A percentile compares a stretch with the other conserved stretches of the same genome.
Evolutionary conservation across 1,140 invertebrate species (phyloP).

Genomic region (Caerostris darwini): DNA sequence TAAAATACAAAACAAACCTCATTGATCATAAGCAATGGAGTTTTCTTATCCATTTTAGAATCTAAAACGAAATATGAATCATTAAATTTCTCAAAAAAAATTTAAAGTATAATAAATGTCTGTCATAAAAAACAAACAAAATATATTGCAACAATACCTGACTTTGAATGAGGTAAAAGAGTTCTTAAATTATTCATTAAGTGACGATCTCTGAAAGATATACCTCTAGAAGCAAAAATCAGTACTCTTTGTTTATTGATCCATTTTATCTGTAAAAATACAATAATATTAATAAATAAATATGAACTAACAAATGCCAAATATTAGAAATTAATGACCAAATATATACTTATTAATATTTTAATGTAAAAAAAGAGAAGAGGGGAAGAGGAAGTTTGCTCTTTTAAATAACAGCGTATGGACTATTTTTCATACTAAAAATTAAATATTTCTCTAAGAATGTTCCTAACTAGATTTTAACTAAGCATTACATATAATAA

Average conservation of each 20-base stretch:
- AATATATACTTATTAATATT: too few relatives aligned
- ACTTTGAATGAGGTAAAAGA: slow-evolving; percentile 96
- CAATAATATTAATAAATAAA: neutral
- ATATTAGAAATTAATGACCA: too few relatives aligned
- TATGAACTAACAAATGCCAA: too few relatives aligned
- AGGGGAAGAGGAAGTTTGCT: too few relatives aligned
- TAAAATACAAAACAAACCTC: slow-evolving; percentile 82
- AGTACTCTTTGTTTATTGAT: slow-evolving; percentile 95
- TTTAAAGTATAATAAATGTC: slow-evolving; percentile 55
- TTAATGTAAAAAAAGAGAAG: too few relatives aligned
- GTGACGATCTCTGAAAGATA: slow-evolving; percentile 94
- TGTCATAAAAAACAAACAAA: neutral
- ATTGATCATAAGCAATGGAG: slow-evolving; percentile 85
- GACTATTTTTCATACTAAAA: too few relatives aligned
- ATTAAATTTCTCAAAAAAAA: slow-evolving; percentile 15
- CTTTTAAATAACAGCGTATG: too few relatives aligned
- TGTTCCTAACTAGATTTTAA: too few relatives aligned
- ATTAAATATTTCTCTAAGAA: too few relatives aligned
- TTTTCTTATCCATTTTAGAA: slow-evolving; percentile 87
- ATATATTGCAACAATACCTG: slow-evolving; percentile 81
- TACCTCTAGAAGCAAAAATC: slow-evolving; percentile 95
- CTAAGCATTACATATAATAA: too few relatives aligned
- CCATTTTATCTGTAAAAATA: slow-evolving; percentile 85
- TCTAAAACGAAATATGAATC: slow-evolving; percentile 84
- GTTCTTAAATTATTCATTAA: slow-evolving; percentile 96